Evolutionary conservation across 2,113 vertebrate genomes (phyloP), one percentile per base, ranked within the genome.

Genomic region (Empidonax alnorum): DNA sequence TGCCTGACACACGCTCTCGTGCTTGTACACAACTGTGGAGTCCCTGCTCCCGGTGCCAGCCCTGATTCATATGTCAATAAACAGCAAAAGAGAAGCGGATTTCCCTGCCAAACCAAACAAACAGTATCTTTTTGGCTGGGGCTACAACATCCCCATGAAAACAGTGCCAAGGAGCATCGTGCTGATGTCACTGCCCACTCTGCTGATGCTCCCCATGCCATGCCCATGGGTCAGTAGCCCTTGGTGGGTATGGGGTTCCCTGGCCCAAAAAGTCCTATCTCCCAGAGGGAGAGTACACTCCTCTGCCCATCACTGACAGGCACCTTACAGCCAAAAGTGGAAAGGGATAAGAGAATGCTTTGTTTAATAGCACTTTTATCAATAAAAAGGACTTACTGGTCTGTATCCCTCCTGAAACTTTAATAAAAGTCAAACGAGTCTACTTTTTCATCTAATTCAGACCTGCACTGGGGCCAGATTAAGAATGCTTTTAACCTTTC

Each of bases 41-140:
- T 62, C 85, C 91, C 15, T 3, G 56, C 79, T 66, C 47, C 78
- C 14, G 14, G 69, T 87, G 93, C 96, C 96, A 96, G 94, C 83
- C 59, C 94, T 93, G 96, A 90, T 93, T 96, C 96, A 82, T 94
- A 30, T 78, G 90, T 97, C 96, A 96, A 86, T 91, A 96, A 96
- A 96, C 92, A 84, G 91, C 10, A 53, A 63, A 89, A 81, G 93
- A 56, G 77, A 83, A 93, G 96, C 39, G 37, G 5, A 3, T 81
- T 77, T 82, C 69, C 39, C n/a, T 76, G 89, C 96, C 93, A 96
- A 97, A 31, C 41, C 30, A 95, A 96, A 96, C 87, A 94, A 93
- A 74, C 83, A 28, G 19, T 42, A 94, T 95, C 95, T 53, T 41
- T 53, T 68, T 16, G 71, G 78, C 44, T 35, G 33, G 81, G 89